phyloP scores from a whole-genome alignment of 2,113 vertebrate species.

The Lanius collurio region DNA sequence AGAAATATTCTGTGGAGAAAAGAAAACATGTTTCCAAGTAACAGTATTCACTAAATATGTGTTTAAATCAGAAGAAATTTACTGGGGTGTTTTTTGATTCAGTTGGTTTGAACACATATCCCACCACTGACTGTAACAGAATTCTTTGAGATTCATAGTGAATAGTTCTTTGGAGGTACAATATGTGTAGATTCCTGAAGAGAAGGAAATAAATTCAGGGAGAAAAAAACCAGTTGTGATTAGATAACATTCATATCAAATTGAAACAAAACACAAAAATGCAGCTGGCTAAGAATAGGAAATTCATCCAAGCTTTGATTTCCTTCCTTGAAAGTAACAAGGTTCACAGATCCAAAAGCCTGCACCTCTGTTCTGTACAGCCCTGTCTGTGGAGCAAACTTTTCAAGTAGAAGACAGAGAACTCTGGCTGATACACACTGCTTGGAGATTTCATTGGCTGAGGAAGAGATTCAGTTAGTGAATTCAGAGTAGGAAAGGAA shows the following conservation, averaged over 20 bases:
- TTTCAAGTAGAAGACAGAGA: neutral
- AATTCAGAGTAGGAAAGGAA: neutral
- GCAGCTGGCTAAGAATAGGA: neutral
- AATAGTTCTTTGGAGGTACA: neutral
- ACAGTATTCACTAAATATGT: neutral
- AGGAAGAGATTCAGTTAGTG: neutral
- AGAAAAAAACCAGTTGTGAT: neutral
- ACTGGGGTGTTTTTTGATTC: neutral
- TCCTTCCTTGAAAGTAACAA: slow-evolving; percentile 13
- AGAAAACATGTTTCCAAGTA: neutral
- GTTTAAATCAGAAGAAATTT: neutral
- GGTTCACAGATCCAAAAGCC: neutral
- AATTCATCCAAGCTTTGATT: neutral
- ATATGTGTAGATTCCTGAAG: neutral
- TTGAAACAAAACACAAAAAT: neutral
- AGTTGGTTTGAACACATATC: neutral
- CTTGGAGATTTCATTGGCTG: neutral
- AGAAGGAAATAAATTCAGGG: slow-evolving; percentile 6
- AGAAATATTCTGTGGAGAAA: neutral
- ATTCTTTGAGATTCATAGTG: neutral
- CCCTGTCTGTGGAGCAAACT: neutral
- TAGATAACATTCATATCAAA: neutral
- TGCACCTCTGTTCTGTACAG: neutral
- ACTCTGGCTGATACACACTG: neutral
- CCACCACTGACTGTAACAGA: neutral